phyloP scores from a whole-genome alignment of 2,888 invertebrate species.

The Zhengitettix transpicula region DNA sequence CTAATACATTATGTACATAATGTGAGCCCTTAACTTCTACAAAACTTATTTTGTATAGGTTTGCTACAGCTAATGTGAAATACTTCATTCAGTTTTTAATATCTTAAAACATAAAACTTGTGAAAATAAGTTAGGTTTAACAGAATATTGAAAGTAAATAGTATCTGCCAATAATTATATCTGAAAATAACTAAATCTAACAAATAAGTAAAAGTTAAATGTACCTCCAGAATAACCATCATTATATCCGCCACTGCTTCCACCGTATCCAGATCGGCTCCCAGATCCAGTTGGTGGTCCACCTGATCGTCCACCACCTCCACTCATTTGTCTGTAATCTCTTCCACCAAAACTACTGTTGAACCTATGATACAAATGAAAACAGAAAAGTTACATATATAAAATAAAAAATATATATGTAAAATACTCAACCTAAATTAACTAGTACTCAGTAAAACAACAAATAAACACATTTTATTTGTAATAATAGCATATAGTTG shows the following conservation, averaged over 20 bases:
- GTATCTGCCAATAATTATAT: no score
- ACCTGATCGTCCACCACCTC: constrained; percentile 10
- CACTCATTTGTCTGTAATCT: constrained; percentile 43
- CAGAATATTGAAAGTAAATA: no score
- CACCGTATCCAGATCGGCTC: constrained; percentile 17
- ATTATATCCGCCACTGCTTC: constrained; percentile 22
- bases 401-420: not conserved
- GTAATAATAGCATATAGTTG: no score
- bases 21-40: no score
- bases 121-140: no score
- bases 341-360: constrained; percentile 43
- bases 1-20: no score
- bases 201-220: no score
- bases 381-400: constrained; percentile 24
- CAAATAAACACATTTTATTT: not conserved
- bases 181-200: not conserved
- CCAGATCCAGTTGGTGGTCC: constrained; percentile 5
- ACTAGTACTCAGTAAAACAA: not conserved
- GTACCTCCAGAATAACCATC: not conserved
- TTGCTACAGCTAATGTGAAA: no score
- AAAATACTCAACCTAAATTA: not conserved
- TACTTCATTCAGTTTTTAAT: no score
- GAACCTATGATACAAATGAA: constrained; percentile 20
- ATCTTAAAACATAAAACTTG: no score
- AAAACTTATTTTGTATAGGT: no score